Base-by-base conservation (phyloP, 1,140 invertebrate genomes). In the Idris sp. region DNA sequence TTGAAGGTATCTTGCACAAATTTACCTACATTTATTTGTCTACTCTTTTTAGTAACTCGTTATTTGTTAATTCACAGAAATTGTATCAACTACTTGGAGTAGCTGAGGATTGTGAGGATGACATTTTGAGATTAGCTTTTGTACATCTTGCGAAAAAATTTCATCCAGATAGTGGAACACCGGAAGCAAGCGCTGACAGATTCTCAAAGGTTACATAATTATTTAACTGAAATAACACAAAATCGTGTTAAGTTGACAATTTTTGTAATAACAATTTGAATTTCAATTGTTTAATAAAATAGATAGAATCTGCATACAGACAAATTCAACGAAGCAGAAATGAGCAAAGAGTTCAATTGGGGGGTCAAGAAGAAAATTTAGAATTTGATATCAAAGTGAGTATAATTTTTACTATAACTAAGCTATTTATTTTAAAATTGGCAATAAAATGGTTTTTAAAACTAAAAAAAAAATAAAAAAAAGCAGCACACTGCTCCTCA, bases 401-500 rank as follows among this genome's bases (percentile, higher is more conserved):
- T 16, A 30, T 6, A n/a, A n/a, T n/a, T n/a, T n/a, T n/a, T n/a
- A n/a, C n/a, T n/a, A n/a, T n/a, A n/a, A n/a, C 6, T 22, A 4
- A 22, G 6, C 2, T 22, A 6, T 22, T 22, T 22, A 4, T 22
- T 22, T 2, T 22, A 2, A 22, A 22, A 22, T n/a, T n/a, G 19
- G 19, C 19, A 22, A 22, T 22, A 30, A 30, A 68, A 13, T 44
- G 1, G 2, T n/a, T n/a, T n/a, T n/a, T 4, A 26, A 44, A 26
- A 26, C 14, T 2, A 2, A 9, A 30, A 30, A 9, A 30, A 6
- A 9, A 30, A 30, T 30, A 15, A 1, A 25, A 25, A 26, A 16
- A 11, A 11, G 10, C n/a, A 94, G 90, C 94, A 96, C 78, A 96
- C 93, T 61, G 93, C 93, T 11, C 95, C 95, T 0, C 95, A 97